A percentile compares a stretch with the other conserved stretches of the same genome.
phyloP scores from a whole-genome alignment of 1,140 invertebrate species.

The Telenomus remus region DNA sequence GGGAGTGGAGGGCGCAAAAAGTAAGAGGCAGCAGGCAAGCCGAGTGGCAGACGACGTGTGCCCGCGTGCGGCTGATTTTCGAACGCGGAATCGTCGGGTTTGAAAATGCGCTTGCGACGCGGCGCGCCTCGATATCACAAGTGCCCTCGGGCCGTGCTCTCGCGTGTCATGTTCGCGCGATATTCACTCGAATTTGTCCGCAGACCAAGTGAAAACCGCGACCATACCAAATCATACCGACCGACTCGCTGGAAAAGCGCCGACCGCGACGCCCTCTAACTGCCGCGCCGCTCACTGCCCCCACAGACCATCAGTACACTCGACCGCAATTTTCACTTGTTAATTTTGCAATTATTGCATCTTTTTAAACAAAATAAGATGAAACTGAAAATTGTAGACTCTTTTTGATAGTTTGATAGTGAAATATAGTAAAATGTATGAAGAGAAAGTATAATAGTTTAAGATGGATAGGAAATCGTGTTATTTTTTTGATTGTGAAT shows the following conservation, averaged over 20 bases:
- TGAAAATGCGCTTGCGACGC: constrained; percentile 18
- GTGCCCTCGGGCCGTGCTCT: constrained; percentile 17
- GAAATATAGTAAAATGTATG: no score
- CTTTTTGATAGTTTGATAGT: no score
- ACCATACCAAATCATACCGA: constrained; percentile 60
- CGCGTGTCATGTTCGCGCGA: constrained; percentile 43
- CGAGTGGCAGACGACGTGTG: constrained; percentile 62
- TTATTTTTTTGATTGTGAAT: no score
- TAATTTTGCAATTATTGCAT: background rate
- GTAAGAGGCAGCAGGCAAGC: constrained; percentile 47
- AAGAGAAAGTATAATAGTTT: no score
- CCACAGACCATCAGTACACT: constrained; percentile 49
- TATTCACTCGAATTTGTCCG: constrained; percentile 48
- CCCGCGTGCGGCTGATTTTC: constrained; percentile 56
- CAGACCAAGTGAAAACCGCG: constrained; percentile 40
- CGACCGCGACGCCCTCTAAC: constrained; percentile 65
- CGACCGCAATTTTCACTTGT: constrained; percentile 51
- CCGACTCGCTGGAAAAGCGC: constrained; percentile 57
- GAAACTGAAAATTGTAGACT: no score
- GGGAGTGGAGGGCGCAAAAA: constrained; percentile 42
- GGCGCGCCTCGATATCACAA: constrained; percentile 2
- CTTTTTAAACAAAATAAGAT: no score
- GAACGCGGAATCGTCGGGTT: constrained; percentile 18
- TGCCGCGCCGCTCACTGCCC: constrained; percentile 60
- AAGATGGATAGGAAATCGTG: no score